phyloP scores from a whole-genome alignment of 2,888 invertebrate genomes.

The Epistrophe grossulariae region DNA sequence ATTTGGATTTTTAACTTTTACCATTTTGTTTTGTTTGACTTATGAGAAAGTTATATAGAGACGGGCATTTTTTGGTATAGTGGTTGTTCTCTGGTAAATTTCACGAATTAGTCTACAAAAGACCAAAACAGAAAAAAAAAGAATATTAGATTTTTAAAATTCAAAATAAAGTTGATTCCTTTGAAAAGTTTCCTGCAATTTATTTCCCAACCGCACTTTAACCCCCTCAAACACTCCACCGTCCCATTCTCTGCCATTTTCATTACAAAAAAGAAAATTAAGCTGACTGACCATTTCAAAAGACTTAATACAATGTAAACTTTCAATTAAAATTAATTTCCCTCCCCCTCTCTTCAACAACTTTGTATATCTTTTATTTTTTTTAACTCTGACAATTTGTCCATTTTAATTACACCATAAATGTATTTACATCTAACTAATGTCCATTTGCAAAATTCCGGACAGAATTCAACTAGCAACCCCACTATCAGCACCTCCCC shows the following conservation, averaged over 20 bases:
- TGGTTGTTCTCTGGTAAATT: background rate
- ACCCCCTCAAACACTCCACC: background rate
- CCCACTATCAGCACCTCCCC: background rate
- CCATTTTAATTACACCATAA: conserved; percentile 70
- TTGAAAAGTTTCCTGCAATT: conserved; percentile 42
- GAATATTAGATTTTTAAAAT: background rate
- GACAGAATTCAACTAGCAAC: background rate
- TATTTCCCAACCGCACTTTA: conserved; percentile 9
- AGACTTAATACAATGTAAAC: conserved; percentile 62
- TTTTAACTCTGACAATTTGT: conserved; percentile 46
- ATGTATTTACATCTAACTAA: conserved; percentile 68
- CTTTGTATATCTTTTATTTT: background rate
- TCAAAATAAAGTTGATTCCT: conserved; percentile 39
- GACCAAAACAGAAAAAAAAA: background rate
- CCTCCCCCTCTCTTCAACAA: background rate
- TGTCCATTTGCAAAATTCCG: conserved; percentile 57
- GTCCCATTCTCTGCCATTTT: background rate
- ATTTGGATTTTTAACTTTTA: conserved; percentile 41
- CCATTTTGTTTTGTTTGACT: conserved; percentile 29
- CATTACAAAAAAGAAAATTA: background rate
- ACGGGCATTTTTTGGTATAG: conserved; percentile 6
- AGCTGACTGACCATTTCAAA: conserved; percentile 37
- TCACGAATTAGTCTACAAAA: background rate
- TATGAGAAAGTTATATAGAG: background rate
- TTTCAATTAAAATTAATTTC: conserved; percentile 66